Evolutionary conservation across 2,888 invertebrate species (phyloP), one percentile per base, ranked within the genome.

Genomic region (Incurvaria masculella): DNA sequence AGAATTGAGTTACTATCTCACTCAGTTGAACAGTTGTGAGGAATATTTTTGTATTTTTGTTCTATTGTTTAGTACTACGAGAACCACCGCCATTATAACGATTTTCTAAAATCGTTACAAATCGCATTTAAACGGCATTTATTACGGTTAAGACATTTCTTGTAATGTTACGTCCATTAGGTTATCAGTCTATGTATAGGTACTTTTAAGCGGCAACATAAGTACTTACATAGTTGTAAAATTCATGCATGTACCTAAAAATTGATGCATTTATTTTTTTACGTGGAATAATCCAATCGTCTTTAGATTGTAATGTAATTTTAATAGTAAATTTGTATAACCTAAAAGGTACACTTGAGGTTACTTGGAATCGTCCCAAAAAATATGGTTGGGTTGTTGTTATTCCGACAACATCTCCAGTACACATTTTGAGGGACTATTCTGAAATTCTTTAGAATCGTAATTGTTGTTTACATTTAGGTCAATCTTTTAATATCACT

Each of bases 351-450:
- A 33, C 33, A 14, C 14, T 4, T 33, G 60, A 60, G 59, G 55
- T 52, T 59, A 46, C 49, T 76, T 72, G 76, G 75, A 78, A 78
- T 72, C 68, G 58, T 76, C 70, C 71, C 76, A 61, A 51, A 63
- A 66, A 71, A 68, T 62, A 23, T 23, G 5, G 23, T 23, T 23
- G 33, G 14, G 6, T 23, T n/a, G 33, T 33, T 14, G 11, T 33
- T 49, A 47, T 46, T 46, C 45, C n/a, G 23, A 19, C 42, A 11
- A 44, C 6, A 45, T 45, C 39, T 46, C n/a, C n/a, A 41, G 21
- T 40, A 33, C 40, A 41, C 21, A 55, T 54, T 74, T 71, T 60
- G 63, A 27, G 75, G 68, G 73, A 72, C 59, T 74, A 78, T 78
- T 78, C 73, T 74, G 75, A 76, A 48, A 33, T 14, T 6, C 10